phyloP scores from a whole-genome alignment of 2,888 invertebrate genomes.

The Sphinx pinastri region DNA sequence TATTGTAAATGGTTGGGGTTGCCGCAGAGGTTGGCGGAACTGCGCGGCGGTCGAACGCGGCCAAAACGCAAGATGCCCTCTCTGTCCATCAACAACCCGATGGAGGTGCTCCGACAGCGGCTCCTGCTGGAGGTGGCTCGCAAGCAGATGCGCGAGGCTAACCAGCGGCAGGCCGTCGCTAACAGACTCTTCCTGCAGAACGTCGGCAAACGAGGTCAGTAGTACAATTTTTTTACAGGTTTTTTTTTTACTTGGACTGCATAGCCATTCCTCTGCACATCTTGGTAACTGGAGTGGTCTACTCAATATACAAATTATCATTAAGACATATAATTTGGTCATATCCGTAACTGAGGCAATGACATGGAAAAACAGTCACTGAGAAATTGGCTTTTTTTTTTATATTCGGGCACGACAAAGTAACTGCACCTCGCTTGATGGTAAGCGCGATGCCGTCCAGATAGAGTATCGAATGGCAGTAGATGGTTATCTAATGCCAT shows the following conservation, averaged over 20 bases:
- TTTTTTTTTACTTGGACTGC: too few relatives aligned
- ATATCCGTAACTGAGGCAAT: neutral
- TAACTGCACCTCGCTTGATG: too few relatives aligned
- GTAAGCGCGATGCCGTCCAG: too few relatives aligned
- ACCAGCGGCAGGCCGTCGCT: slow-evolving; percentile 87
- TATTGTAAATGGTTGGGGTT: slow-evolving; percentile 11
- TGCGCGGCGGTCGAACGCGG: slow-evolving; percentile 67
- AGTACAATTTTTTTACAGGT: neutral
- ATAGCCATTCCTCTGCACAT: too few relatives aligned
- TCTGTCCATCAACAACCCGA: slow-evolving; percentile 93
- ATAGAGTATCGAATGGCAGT: too few relatives aligned
- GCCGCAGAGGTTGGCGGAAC: slow-evolving; percentile 58
- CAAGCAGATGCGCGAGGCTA: slow-evolving; percentile 90
- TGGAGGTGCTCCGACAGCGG: slow-evolving; percentile 93
- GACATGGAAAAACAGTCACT: neutral
- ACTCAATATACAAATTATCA: neutral
- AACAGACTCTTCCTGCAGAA: slow-evolving; percentile 90
- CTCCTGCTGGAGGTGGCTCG: slow-evolving; percentile 92
- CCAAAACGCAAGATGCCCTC: slow-evolving; percentile 87
- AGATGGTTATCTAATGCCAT: too few relatives aligned
- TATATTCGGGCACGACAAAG: too few relatives aligned
- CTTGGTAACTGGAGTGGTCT: too few relatives aligned
- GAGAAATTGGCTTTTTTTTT: neutral
- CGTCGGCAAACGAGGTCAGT: slow-evolving; percentile 88
- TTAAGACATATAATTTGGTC: neutral